A percentile compares a stretch with the other conserved stretches of the same genome.
phyloP scores from a whole-genome alignment of 2,113 vertebrate genomes.

The Gnathonemus longibarbis region DNA sequence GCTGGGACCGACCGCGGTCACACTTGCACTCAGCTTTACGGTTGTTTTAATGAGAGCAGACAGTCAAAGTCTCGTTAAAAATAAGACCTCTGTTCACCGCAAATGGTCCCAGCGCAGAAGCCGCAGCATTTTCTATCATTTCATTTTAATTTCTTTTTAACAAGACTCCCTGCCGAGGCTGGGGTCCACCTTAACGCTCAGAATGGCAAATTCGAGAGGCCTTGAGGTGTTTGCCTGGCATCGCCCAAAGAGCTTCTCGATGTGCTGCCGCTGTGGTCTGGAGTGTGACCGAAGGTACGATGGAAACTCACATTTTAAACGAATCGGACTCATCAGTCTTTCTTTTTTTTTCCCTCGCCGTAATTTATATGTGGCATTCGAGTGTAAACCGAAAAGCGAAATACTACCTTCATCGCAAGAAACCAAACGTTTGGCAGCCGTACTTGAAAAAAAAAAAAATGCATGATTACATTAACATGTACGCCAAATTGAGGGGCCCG shows the following conservation, averaged over 20 bases:
- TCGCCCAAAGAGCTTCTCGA: neutral
- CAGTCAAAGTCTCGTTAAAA: conserved; percentile 62
- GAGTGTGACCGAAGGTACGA: neutral
- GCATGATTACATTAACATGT: conserved; percentile 6
- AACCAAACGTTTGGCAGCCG: conserved; percentile 6
- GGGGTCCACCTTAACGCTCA: conserved; percentile 60
- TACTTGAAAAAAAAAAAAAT: neutral
- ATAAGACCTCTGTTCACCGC: conserved; percentile 57
- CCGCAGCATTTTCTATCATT: conserved; percentile 62
- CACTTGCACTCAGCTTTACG: conserved; percentile 57
- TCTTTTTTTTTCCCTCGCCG: neutral
- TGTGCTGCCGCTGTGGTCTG: neutral
- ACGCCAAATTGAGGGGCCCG: neutral
- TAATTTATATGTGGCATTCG: neutral
- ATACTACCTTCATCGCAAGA: neutral
- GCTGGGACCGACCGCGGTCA: conserved; percentile 58
- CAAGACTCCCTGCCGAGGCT: conserved; percentile 60
- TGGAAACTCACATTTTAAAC: conserved; percentile 14
- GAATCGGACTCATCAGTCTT: neutral
- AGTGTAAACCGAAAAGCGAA: neutral
- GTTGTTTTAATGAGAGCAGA: conserved; percentile 64
- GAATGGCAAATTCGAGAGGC: conserved; percentile 48
- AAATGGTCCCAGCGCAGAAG: conserved; percentile 50
- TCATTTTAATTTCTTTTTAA: conserved; percentile 67
- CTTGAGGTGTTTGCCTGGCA: neutral